These are phyloP conservation scores for Epinotia demarniana DNA, from an alignment of 2,888 invertebrate genomes.

Conservation along the genomic window DNA sequence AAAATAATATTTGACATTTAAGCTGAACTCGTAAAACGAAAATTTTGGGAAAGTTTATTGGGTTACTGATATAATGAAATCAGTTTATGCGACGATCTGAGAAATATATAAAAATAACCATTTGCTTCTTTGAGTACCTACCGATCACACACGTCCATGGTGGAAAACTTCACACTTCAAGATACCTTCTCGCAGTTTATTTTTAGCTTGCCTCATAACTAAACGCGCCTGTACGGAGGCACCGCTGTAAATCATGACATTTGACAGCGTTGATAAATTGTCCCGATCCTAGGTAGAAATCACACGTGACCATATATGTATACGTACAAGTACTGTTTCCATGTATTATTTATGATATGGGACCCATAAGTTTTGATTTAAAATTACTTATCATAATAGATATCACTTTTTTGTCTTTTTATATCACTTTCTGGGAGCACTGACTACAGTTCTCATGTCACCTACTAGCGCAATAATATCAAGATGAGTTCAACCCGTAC, in stretches of 20 bases:
- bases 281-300: slow-evolving; percentile 52
- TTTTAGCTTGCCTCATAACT: slow-evolving; percentile 47
- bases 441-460: slow-evolving; percentile 24
- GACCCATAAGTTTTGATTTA: slow-evolving; percentile 37
- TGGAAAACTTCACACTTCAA: slow-evolving; percentile 30
- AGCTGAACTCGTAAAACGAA: slow-evolving; percentile 24
- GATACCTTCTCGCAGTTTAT: slow-evolving; percentile 32
- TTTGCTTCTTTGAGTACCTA: neutral
- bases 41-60: slow-evolving; percentile 22
- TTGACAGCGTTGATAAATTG: slow-evolving; percentile 67
- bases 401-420: slow-evolving; percentile 32
- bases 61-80: slow-evolving; percentile 28
- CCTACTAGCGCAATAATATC: slow-evolving; percentile 1
- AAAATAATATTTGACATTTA: slow-evolving; percentile 39
- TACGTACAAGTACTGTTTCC: slow-evolving; percentile 47
- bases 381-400: slow-evolving; percentile 31
- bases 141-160: neutral
- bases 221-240: slow-evolving; percentile 48
- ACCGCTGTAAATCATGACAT: slow-evolving; percentile 61
- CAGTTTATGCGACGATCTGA: slow-evolving; percentile 16
- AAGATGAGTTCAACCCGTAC: neutral
- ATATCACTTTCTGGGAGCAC: slow-evolving; percentile 7
- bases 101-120: slow-evolving; percentile 3
- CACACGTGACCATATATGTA: slow-evolving; percentile 46
- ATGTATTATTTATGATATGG: slow-evolving; percentile 52